Evolutionary conservation across 2,888 invertebrate genomes (phyloP), one percentile per base, ranked within the genome.

Genomic region (Sesia bembeciformis): DNA sequence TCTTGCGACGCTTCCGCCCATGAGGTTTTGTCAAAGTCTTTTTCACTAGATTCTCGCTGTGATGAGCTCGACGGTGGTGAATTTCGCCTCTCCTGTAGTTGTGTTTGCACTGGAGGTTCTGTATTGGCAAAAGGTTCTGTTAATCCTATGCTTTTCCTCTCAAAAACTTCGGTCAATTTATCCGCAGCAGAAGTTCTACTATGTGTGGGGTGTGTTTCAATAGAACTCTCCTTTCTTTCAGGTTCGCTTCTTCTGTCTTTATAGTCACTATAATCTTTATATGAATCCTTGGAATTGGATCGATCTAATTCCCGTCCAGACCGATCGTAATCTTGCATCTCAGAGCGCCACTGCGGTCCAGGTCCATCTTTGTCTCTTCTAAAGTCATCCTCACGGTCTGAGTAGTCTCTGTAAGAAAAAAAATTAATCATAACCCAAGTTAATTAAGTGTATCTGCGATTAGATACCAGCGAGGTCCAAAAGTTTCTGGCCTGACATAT

Each of bases 1-100:
- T 90, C 90, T 63, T 83, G 87, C 41, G 86, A 64, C 39, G 74
- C 79, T 58, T 91, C 90, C 41, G 90, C 90, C 90, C 90, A 90
- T 1, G 90, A 87, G 46, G 86, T 70, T 71, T 77, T 83, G 7
- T 77, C 72, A 58, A 76, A 81, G 67, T 86, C 85, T 72, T 78
- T 91, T 69, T 89, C 90, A 53, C 72, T 64, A 4, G 90, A 89
- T 64, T 91, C 92, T 56, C 87, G 75, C 58, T 78, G 81, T n/a
- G 79, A 70, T 56, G 67, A 55, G 64, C 74, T 81, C 2, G 87
- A 81, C 4, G 79, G 74, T 5, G 87, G 85, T 42, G 66, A 86
- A 72, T 63, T 91, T 74, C 57, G 91, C 85, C 71, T 91, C 87
- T 70, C 93, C 67, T 58, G 90, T 83, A 40, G 90, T 78, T 65